phyloP scores from a whole-genome alignment of 2,797 vertebrate species.

The Todus mexicanus region DNA sequence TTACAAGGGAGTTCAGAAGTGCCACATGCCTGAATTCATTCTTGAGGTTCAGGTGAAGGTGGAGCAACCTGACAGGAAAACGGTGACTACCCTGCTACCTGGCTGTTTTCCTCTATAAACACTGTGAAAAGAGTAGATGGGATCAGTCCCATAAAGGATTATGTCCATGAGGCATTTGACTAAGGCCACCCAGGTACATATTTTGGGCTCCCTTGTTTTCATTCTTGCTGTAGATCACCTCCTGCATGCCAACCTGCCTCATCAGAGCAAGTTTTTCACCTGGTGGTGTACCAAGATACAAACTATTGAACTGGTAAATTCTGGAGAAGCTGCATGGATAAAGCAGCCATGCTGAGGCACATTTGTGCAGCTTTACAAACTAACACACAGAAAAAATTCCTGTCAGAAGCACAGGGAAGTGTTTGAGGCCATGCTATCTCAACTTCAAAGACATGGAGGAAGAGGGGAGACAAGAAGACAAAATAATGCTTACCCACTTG shows the following conservation, averaged over 20 bases:
- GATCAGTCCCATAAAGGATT: background rate
- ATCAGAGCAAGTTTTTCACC: background rate
- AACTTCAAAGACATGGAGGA: background rate
- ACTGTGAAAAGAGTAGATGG: background rate
- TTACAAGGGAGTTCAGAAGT: background rate
- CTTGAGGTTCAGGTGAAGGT: background rate
- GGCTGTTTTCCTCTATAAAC: background rate
- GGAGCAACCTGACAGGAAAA: background rate
- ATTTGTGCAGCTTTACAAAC: background rate
- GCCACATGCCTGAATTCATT: accelerated
- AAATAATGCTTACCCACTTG: background rate
- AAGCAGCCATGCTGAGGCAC: background rate
- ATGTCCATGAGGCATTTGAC: background rate
- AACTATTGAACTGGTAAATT: background rate
- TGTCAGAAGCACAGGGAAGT: background rate
- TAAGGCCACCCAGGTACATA: background rate
- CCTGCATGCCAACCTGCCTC: background rate
- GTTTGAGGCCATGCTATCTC: background rate
- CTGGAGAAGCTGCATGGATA: background rate
- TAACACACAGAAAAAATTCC: background rate
- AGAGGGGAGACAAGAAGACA: background rate
- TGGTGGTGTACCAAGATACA: background rate
- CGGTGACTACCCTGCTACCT: background rate
- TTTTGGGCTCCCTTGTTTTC: background rate
- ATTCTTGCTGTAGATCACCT: background rate